Base-by-base conservation (phyloP, 2,797 vertebrate species). In the Amniataba percoides region DNA sequence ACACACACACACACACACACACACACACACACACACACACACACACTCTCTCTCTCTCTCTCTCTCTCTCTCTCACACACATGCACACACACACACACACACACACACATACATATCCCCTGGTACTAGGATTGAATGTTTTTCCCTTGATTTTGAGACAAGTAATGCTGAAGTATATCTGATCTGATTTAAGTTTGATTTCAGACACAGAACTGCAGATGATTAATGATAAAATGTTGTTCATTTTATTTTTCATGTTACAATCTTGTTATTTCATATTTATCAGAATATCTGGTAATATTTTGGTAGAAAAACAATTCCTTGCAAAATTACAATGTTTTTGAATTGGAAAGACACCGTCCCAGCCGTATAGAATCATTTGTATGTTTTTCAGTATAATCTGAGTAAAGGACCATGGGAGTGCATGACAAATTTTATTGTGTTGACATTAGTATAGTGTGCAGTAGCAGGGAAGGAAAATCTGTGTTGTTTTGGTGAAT, bases 71-170 rank as follows among this genome's bases (percentile, higher is more conserved):
- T n/a, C n/a, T n/a, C n/a, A 36, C 71, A 48, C 15, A 45, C 45
- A 18, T 10, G 59, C 34, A 25, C 53, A n/a, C n/a, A 40, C 43
- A 34, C 45, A 46, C 42, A 16, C 13, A 15, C 61, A 58, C 36
- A 77, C 19, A 59, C 13, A 31, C 67, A 34, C 40, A 46, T 62
- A 52, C 58, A 73, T 14, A 75, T 66, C 45, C 48, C 9, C 5
- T 51, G 49, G 46, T 62, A 40, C 14, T n/a, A 43, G 3, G 1
- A 16, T 21, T 58, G 11, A 45, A 48, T 64, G 40, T 78, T 62
- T 36, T 81, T 40, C 23, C 36, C 13, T 39, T 60, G 10, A n/a
- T 68, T 80, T 68, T 49, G 3, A 70, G 61, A 53, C 46, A 7
- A 51, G 65, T 42, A 39, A 40, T 57, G 18, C 7, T 8, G 16